These are phyloP conservation scores for Philonicus albiceps DNA, from an alignment of 2,888 invertebrate genomes.

Conservation along the genomic window DNA sequence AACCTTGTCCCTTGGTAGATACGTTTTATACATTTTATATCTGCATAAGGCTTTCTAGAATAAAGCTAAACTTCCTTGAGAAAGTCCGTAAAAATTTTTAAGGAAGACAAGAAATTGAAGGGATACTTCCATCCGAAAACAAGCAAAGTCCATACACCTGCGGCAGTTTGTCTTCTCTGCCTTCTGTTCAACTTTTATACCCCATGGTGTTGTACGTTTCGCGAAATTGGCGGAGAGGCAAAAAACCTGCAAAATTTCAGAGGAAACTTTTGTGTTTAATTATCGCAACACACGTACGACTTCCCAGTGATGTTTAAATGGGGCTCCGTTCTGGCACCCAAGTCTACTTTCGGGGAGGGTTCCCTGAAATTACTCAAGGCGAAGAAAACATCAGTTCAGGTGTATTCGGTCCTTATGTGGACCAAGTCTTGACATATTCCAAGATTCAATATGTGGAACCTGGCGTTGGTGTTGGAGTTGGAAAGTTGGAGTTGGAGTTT, in stretches of 20 bases:
- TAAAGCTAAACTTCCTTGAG: neutral
- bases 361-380: neutral
- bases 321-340: neutral
- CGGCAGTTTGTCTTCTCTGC: neutral
- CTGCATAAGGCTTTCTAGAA: neutral
- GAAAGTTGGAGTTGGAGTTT: neutral
- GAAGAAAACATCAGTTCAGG: neutral
- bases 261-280: neutral
- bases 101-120: neutral
- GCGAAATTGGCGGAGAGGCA: neutral
- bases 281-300: neutral
- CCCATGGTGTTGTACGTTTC: neutral
- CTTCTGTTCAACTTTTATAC: neutral
- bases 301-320: neutral
- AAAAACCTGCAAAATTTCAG: neutral
- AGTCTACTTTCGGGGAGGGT: neutral
- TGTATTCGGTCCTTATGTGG: neutral
- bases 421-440: neutral
- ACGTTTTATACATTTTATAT: neutral
- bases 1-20: neutral
- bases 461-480: neutral
- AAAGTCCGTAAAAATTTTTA: neutral
- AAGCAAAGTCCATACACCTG: slow-evolving; percentile 6
- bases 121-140: neutral
- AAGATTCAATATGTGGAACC: neutral